Evolutionary conservation across 1,140 invertebrate genomes (phyloP).

Genomic region (Penaeus indicus): DNA sequence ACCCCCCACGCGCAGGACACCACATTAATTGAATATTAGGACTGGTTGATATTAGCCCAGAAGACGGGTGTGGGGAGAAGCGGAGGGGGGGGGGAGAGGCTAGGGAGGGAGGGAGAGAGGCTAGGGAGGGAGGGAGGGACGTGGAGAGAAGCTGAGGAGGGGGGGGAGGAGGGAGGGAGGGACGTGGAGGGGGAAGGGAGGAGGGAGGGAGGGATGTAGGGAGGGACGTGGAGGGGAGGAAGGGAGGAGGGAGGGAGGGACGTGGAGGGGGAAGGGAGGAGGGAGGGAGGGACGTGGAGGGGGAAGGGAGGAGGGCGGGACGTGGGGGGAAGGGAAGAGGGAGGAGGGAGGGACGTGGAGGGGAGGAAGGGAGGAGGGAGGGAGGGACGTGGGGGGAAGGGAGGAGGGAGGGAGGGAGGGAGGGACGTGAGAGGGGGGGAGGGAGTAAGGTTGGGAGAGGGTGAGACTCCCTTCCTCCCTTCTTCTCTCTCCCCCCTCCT

Average conservation of each 20-base stretch:
- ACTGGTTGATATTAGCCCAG: too few relatives aligned
- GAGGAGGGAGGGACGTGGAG: neutral
- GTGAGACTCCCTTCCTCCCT: neutral
- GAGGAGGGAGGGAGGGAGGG: neutral
- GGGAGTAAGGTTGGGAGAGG: neutral
- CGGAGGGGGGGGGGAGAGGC: too few relatives aligned
- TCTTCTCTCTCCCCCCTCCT: neutral
- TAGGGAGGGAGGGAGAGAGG: too few relatives aligned
- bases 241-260: too few relatives aligned
- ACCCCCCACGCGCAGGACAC: too few relatives aligned
- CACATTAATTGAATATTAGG: too few relatives aligned
- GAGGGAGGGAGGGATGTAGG: neutral
- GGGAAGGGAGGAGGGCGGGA: neutral
- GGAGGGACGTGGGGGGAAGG: neutral
- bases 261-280: too few relatives aligned
- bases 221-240: neutral
- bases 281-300: too few relatives aligned
- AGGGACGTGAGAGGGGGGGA: neutral
- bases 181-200: neutral
- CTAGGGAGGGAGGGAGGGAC: neutral
- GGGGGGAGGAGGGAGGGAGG: neutral
- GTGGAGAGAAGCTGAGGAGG: neutral
- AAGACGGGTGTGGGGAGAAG: too few relatives aligned
- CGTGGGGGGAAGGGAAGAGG: neutral
- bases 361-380: neutral